A percentile compares a stretch with the other conserved stretches of the same genome.
Conservation (phyloP, 2,797 vertebrate genomes). For the Loris lydekkerianus region DNA sequence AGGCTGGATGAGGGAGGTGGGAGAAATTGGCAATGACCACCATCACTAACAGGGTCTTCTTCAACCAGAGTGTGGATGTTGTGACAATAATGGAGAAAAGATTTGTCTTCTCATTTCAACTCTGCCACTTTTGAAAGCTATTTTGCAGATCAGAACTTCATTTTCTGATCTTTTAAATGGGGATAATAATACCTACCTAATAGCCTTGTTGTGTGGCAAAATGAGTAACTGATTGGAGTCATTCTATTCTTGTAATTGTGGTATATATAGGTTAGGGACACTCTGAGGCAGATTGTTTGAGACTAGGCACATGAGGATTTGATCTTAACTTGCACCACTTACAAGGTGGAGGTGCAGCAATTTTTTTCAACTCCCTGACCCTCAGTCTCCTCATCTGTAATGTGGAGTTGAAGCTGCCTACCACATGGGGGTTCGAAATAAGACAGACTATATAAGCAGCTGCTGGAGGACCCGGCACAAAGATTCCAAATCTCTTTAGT, state of each 20-base stretch:
- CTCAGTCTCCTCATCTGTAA: neutral
- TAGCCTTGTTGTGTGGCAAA: neutral
- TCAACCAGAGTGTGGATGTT: neutral
- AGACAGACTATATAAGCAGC: neutral
- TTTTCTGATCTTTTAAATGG: neutral
- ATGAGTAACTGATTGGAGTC: neutral
- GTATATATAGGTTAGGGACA: neutral
- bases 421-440: neutral
- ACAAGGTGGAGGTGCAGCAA: neutral
- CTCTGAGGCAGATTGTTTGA: neutral
- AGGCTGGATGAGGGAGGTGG: neutral
- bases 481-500: neutral
- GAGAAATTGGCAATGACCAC: neutral
- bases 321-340: neutral
- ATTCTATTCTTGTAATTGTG: neutral
- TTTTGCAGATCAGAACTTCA: conserved; percentile 47
- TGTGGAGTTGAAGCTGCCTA: neutral
- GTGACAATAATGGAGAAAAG: neutral
- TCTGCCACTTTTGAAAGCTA: neutral
- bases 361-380: neutral
- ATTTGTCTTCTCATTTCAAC: neutral
- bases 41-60: neutral
- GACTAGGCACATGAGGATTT: neutral
- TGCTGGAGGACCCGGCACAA: neutral
- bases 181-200: neutral